Base-by-base conservation (phyloP, 2,797 vertebrate genomes). In the Percopsis omiscomaycus region DNA sequence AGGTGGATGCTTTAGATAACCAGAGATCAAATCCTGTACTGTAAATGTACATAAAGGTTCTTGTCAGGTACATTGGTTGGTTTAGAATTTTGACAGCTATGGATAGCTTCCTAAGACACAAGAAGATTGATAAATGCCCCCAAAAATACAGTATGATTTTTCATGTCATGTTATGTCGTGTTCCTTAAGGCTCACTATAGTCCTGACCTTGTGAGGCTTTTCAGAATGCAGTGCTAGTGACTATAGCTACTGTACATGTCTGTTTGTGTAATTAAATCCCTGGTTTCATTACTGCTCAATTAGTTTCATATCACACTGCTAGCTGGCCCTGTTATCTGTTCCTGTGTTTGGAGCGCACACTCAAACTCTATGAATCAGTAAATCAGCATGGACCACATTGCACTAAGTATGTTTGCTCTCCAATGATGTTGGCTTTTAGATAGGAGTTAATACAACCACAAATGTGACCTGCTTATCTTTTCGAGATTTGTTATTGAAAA, bases 361-460 rank as follows among this genome's bases (percentile, higher is more conserved):
- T 27, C 16, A 59, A 16, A 15, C 44, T 14, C 12, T 15, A 16
- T 65, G 53, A 70, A 79, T 46, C 77, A 85, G 83, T 16, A 22
- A n/a, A 44, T 16, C 30, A 12, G 11, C 10, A 88, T 84, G 80
- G 71, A 78, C 63, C 85, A 69, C 60, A 74, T 58, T 50, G 64
- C 27, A 53, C 68, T 79, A 78, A 86, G 84, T 84, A 77, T 88
- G 87, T 89, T 90, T 91, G 84, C 80, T 73, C 64, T 82, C 67
- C 56, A 64, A 65, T 67, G 71, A 67, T 82, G 80, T 67, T 75
- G 68, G 71, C 67, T 58, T 69, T 58, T 66, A 85, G 89, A 92
- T 89, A 90, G 80, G 69, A 61, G 62, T 74, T 84, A 81, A 81
- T 78, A 75, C 75, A 72, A 69, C 84, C 76, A 66, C 73, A 68